These are phyloP conservation scores for Tamandua tetradactyla DNA, from an alignment of 2,797 vertebrate genomes.

Conservation along the genomic window DNA sequence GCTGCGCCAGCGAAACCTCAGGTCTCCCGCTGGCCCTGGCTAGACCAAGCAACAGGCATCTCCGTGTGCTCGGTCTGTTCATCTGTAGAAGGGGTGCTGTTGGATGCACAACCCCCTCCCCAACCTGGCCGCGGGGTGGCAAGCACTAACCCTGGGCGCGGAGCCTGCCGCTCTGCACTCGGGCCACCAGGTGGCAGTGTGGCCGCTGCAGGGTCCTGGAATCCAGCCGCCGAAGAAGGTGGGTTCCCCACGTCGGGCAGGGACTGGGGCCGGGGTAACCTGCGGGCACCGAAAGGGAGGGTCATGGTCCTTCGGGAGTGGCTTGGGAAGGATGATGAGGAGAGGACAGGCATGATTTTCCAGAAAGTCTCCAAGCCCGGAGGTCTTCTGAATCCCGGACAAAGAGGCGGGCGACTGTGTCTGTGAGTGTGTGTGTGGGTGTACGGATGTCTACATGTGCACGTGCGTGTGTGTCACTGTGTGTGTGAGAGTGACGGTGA, in stretches of 20 bases:
- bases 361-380: not conserved
- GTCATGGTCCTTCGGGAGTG: not conserved
- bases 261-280: not conserved
- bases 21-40: not conserved
- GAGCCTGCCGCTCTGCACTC: not conserved
- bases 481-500: not conserved
- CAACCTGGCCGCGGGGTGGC: not conserved
- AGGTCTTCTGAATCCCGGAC: not conserved
- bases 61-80: not conserved
- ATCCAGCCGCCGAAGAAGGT: not conserved
- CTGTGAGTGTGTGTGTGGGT: not conserved
- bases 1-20: not conserved
- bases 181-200: conserved; percentile 64
- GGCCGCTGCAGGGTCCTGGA: not conserved
- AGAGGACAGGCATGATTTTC: not conserved
- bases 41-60: not conserved
- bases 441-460: not conserved
- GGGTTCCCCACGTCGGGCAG: accelerated
- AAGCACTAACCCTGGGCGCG: not conserved
- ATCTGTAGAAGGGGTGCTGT: not conserved
- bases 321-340: no score
- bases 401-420: not conserved
- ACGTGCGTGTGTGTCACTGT: not conserved
- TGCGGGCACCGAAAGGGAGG: not conserved
- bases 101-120: not conserved